phyloP scores from a whole-genome alignment of 2,888 invertebrate genomes.

The Melieria picta region DNA sequence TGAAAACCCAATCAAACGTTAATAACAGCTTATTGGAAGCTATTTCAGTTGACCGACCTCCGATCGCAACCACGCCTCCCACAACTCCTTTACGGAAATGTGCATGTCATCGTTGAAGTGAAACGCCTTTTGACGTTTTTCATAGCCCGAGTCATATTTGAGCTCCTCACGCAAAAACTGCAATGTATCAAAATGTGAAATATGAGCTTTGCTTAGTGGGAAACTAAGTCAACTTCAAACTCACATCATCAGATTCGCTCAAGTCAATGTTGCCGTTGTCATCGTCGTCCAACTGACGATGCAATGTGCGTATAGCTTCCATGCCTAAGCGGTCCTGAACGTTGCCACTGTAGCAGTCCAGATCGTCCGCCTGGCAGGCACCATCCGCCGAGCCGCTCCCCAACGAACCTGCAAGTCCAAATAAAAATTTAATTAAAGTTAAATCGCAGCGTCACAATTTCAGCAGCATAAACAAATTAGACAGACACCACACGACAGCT shows the following conservation, averaged over 20 bases:
- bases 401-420: conserved; percentile 51
- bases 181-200: neutral
- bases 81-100: conserved; percentile 95
- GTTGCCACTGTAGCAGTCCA: conserved; percentile 76
- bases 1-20: conserved; percentile 53
- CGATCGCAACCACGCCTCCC: conserved; percentile 95
- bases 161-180: conserved; percentile 96
- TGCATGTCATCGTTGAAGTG: conserved; percentile 98
- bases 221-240: conserved; percentile 54
- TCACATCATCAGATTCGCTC: conserved; percentile 96
- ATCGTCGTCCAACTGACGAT: conserved; percentile 96
- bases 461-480: neutral
- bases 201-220: neutral
- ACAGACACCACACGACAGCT: neutral
- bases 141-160: conserved; percentile 93
- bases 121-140: conserved; percentile 91
- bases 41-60: conserved; percentile 70
- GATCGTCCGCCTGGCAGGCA: conserved; percentile 71
- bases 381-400: conserved; percentile 62
- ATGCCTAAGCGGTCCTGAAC: conserved; percentile 86
- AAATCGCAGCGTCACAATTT: neutral
- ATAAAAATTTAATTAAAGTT: neutral
- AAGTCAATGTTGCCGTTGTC: conserved; percentile 97
- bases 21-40: neutral
- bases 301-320: conserved; percentile 92